Conservation (phyloP, 2,113 vertebrate species). For the Diphyllodes magnificus region DNA sequence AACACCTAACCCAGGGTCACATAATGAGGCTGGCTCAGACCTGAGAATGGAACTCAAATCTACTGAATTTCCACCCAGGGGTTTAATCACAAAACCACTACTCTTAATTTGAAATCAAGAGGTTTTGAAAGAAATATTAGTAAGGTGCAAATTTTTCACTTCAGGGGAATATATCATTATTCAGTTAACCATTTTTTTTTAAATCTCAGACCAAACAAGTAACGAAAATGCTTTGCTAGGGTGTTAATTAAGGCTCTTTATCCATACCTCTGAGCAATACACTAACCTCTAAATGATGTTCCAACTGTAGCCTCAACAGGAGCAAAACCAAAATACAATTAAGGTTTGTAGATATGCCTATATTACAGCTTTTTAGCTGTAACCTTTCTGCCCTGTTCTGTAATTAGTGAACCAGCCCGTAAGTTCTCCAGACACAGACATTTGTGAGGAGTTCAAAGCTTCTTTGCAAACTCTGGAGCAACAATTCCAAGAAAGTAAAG, state of each 20-base stretch:
- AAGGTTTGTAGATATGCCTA: neutral
- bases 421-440: neutral
- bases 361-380: neutral
- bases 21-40: neutral
- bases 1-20: neutral
- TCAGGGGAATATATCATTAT: neutral
- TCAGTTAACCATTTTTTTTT: neutral
- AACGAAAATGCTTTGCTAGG: neutral
- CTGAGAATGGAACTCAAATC: neutral
- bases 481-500: neutral
- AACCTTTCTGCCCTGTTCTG: neutral
- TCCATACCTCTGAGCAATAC: constrained; percentile 1
- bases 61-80: neutral
- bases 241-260: constrained; percentile 28
- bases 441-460: neutral
- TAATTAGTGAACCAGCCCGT: neutral
- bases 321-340: constrained; percentile 19
- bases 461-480: neutral
- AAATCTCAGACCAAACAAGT: neutral
- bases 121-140: constrained; percentile 16
- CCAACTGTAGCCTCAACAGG: neutral
- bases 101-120: constrained; percentile 43
- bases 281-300: constrained; percentile 24
- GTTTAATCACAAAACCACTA: constrained; percentile 18
- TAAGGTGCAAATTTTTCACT: constrained; percentile 38